Base-by-base conservation (phyloP, 2,797 vertebrate species). In the Myotis findleyi region DNA sequence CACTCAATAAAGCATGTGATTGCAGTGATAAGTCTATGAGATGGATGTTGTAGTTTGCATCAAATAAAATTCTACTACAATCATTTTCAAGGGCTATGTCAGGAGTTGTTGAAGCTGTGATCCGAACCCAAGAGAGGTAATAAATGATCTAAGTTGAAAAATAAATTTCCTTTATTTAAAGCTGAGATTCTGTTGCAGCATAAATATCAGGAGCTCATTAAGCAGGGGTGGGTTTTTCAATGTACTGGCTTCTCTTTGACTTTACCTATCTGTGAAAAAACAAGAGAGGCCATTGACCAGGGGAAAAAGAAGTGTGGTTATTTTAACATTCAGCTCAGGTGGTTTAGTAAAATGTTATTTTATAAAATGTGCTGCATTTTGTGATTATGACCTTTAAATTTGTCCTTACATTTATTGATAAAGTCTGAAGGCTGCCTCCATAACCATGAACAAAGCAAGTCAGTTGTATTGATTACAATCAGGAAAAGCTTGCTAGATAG, bases 271-370 rank as follows among this genome's bases (percentile, higher is more conserved):
- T 64, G 2, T 73, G 25, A 53, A 77, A 83, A 93, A 9, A 94
- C 11, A 81, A 84, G 4, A 11, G 9, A 91, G 5, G 53, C 69
- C 51, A 83, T 9, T 91, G 27, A 51, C 2, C 13, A 47, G 8
- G 7, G 18, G 13, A 2, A 49, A 36, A 69, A 6, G 2, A 11
- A 72, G 3, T 38, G 41, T 59, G 11, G 2, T 62, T 91, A 77
- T 91, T 33, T 90, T 55, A 69, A 95, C 95, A 92, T 95, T 87
- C 30, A 89, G 38, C 4, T 76, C 30, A 83, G 18, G 6, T 53
- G 88, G 25, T 33, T 93, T 75, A 77, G 30, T 21, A 75, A 64
- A 82, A 73, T 62, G 6, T 16, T 88, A 81, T 73, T 87, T 91
- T 82, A 92, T 80, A 84, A 90, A 85, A 81, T 73, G 30, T 91